Conservation (phyloP, 2,888 invertebrate genomes). For the Eristalis tenax region DNA sequence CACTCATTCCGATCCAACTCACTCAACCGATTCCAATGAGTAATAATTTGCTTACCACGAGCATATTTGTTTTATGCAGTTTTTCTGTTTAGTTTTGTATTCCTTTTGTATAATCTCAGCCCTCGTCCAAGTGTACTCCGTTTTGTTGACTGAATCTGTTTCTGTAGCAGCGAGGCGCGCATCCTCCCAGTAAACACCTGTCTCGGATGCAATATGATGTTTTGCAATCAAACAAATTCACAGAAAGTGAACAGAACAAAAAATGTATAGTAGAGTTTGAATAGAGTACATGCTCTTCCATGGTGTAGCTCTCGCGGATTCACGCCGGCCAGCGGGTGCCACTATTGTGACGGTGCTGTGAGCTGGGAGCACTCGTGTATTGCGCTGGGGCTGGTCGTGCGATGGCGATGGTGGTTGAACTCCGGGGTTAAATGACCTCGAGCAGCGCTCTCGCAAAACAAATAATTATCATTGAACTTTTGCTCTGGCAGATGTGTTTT, state of each 20-base stretch:
- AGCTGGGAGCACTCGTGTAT: background rate
- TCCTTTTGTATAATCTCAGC: constrained; percentile 8
- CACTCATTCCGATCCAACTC: constrained; percentile 20
- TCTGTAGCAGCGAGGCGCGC: constrained; percentile 14
- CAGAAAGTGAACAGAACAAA: constrained; percentile 38
- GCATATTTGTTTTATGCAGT: background rate
- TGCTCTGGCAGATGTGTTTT: constrained; percentile 60
- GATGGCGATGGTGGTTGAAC: constrained; percentile 57
- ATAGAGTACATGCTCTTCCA: constrained; percentile 10
- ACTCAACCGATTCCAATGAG: constrained; percentile 3
- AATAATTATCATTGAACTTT: constrained; percentile 72
- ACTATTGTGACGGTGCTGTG: background rate
- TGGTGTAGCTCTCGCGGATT: background rate
- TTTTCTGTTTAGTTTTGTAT: background rate
- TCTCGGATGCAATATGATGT: constrained; percentile 70
- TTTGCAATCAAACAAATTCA: constrained; percentile 50
- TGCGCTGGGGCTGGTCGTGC: constrained; percentile 13
- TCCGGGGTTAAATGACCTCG: constrained; percentile 72
- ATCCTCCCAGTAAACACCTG: constrained; percentile 69
- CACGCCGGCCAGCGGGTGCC: constrained; percentile 2
- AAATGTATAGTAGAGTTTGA: background rate
- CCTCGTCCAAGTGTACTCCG: constrained; percentile 15
- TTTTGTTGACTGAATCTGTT: constrained; percentile 2
- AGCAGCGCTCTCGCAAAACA: constrained; percentile 67
- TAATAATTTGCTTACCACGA: constrained; percentile 30